Base-by-base conservation (phyloP, 2,888 invertebrate species). In the Drosophila niveifrons region DNA sequence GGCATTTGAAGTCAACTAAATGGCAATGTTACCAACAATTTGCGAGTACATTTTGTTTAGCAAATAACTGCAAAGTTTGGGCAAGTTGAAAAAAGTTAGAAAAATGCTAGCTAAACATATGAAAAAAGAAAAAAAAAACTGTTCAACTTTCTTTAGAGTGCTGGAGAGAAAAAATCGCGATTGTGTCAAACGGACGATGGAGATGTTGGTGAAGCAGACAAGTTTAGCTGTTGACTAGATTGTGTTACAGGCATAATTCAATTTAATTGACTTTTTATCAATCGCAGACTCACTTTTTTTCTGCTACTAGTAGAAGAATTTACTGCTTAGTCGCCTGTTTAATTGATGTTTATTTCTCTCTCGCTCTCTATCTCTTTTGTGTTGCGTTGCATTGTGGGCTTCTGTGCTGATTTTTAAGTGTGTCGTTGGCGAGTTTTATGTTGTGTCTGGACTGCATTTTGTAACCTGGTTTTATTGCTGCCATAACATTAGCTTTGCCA, bases 381-480 rank as follows among this genome's bases (percentile, higher is more conserved):
- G 11, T 39, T 44, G 36, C n/a, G 11, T 36, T 36, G 36, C 36
- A n/a, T n/a, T 17, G 13, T 39, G 52, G 17, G 65, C 57, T 59
- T 64, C 66, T 77, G 80, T 79, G 80, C 75, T 65, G 64, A 71
- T 75, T 75, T 73, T 66, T 48, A 79, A 78, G 80, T 88, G 65
- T 88, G 89, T 58, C 87, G 81, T 61, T 75, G 34, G 52, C 52
- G 34, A 64, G 66, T 82, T 66, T 82, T 69, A 68, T 73, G 84
- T 72, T 80, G 71, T 78, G 73, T 86, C 79, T 80, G 83, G 67
- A 63, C 70, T 82, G 89, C 89, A 69, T 81, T 89, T 89, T 87
- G 89, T 80, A 85, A 89, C 85, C 85, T 85, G 88, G 88, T 88
- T 82, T 82, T 84, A 87, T 89, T 55, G 75, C 79, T 77, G 82